phyloP scores from a whole-genome alignment of 2,113 vertebrate genomes.

The Gallinago jamesoni region DNA sequence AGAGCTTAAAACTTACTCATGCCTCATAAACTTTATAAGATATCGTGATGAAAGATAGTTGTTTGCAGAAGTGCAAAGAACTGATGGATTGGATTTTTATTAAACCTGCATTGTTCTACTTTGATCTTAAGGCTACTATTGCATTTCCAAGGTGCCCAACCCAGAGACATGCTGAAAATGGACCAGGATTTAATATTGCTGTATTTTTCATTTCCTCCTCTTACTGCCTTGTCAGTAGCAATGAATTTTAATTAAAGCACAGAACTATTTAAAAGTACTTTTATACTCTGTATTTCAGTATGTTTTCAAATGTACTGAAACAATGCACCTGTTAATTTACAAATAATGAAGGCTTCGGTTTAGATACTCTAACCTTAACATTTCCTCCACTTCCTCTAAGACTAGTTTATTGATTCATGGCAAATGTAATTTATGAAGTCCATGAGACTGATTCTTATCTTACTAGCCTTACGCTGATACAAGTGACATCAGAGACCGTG shows the following conservation, averaged over 20 bases:
- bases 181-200: slow-evolving; percentile 16
- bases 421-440: neutral
- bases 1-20: neutral
- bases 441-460: neutral
- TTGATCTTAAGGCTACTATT: neutral
- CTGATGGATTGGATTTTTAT: neutral
- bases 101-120: neutral
- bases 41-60: neutral
- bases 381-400: neutral
- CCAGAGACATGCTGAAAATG: slow-evolving; percentile 2
- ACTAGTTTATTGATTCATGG: neutral
- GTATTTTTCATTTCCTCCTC: slow-evolving; percentile 14
- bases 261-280: neutral
- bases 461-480: neutral
- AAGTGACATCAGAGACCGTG: neutral
- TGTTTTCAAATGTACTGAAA: neutral
- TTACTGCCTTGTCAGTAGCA: neutral
- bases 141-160: neutral
- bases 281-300: neutral
- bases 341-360: neutral
- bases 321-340: neutral
- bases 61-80: neutral
- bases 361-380: neutral
- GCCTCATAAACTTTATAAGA: neutral
- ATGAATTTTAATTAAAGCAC: slow-evolving; percentile 15